Base-by-base conservation (phyloP, 2,113 vertebrate genomes). In the Crypturellus undulatus region DNA sequence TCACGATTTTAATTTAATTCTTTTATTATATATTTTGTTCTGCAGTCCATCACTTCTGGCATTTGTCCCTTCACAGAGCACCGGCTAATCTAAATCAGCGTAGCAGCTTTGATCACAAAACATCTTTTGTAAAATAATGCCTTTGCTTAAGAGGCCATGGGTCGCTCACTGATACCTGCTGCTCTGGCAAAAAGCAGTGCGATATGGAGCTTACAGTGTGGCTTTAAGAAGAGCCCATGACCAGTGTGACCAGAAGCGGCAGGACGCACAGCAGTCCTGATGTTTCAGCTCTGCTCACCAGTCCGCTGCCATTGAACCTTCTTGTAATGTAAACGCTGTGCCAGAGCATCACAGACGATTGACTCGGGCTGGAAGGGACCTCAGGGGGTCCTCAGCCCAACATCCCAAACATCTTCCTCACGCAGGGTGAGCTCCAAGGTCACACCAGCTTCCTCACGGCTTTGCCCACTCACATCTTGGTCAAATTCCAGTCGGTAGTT, bases 1-100 rank as follows among this genome's bases (percentile, higher is more conserved):
- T 22, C 52, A 36, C 59, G n/a, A 73, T 80, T 92, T 93, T 77
- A 89, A 81, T 86, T 93, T 87, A 49, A n/a, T 59, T 12, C 87
- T 87, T 76, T 58, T 86, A 86, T 80, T 86, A 80, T 6, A 6
- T 26, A 70, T 59, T 73, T 92, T 84, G 7, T 34, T 63, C 28
- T 19, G 4, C n/a, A 17, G 10, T n/a, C 26, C 47, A 30, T 78
- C 67, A 36, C 26, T 78, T 76, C 56, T 22, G 32, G 69, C 32
- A 71, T 5, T 49, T 43, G 16, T 43, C 26, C 43, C 34, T 52
- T 88, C 32, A 59, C 3, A 67, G 85, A 62, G 70, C 34, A 80
- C 13, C 10, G 18, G 15, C 25, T 62, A 32, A 77, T 40, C 34
- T 45, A 76, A 89, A 78, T 22, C 69, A 70, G 15, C 32, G 58